Percentiles rank a stretch among this genome's conserved stretches.
Evolutionary conservation across 2,888 invertebrate species (phyloP).

Genomic region (Epinotia ramella): DNA sequence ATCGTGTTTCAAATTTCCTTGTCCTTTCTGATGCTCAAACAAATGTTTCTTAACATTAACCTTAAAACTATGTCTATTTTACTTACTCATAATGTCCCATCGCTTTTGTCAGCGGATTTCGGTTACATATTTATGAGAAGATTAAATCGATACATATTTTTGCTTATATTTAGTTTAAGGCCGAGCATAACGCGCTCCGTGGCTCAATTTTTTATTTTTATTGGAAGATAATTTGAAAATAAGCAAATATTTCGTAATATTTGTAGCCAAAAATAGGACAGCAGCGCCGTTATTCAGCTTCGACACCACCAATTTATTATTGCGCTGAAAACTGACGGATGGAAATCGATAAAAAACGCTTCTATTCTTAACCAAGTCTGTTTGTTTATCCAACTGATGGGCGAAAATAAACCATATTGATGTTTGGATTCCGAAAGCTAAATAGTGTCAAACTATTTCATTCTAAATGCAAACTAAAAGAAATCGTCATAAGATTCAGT

Average conservation of each 20-base stretch:
- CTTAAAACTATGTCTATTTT: too few species aligned
- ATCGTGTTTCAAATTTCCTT: too few species aligned
- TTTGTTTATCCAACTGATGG: slow-evolving; percentile 20
- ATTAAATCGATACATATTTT: too few species aligned
- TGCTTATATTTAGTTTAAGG: too few species aligned
- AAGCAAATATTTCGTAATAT: background rate
- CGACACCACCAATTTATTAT: background rate
- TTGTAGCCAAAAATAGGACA: background rate
- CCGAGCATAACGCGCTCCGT: too few species aligned
- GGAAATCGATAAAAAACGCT: slow-evolving; percentile 27
- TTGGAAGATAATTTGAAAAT: background rate
- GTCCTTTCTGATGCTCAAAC: too few species aligned
- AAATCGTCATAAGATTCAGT: background rate
- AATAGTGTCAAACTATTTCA: background rate
- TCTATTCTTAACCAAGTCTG: slow-evolving; percentile 17
- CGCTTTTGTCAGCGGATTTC: too few species aligned
- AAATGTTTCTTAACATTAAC: too few species aligned
- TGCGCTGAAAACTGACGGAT: slow-evolving; percentile 12
- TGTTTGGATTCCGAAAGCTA: background rate
- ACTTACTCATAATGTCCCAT: too few species aligned
- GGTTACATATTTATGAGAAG: too few species aligned
- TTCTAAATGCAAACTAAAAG: background rate
- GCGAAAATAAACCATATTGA: slow-evolving; percentile 34
- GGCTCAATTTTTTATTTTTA: background rate
- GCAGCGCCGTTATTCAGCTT: background rate